Evolutionary conservation across 2,888 invertebrate genomes (phyloP).

Genomic region (Dynastes maya): DNA sequence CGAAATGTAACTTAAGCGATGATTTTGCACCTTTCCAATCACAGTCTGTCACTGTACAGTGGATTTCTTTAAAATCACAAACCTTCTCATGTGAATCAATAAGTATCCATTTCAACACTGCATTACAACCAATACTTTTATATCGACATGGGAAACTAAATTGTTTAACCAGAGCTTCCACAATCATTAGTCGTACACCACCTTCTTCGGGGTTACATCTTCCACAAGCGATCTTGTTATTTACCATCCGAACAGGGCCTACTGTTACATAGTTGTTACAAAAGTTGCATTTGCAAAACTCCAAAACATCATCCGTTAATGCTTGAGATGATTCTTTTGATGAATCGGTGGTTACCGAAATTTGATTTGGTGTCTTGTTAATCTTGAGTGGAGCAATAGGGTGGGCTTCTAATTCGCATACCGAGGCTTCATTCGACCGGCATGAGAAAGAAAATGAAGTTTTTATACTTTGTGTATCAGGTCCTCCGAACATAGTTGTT

Average conservation of each 20-base stretch:
- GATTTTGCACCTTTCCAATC: constrained; percentile 38
- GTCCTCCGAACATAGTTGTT: no score
- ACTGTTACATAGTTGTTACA: constrained; percentile 42
- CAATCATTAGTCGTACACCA: constrained; percentile 35
- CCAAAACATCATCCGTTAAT: constrained; percentile 27
- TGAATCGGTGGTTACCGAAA: neutral
- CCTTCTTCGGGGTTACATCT: constrained; percentile 25
- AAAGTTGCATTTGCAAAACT: constrained; percentile 38
- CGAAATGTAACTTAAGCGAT: constrained; percentile 40
- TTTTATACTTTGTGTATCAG: no score
- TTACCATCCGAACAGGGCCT: constrained; percentile 38
- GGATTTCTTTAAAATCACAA: constrained; percentile 39
- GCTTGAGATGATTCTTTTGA: neutral
- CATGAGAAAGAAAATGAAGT: no score
- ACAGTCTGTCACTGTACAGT: constrained; percentile 21
- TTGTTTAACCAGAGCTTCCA: constrained; percentile 35
- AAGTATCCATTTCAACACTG: constrained; percentile 10
- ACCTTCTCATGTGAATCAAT: constrained; percentile 42
- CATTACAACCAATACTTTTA: constrained; percentile 16
- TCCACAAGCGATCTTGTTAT: constrained; percentile 40
- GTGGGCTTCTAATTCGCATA: no score
- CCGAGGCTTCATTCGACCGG: no score
- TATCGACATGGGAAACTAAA: constrained; percentile 43
- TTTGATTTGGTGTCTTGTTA: no score
- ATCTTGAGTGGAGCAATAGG: no score